Evolutionary conservation across 2,888 invertebrate genomes (phyloP).

Genomic region (Rhagonycha lutea): DNA sequence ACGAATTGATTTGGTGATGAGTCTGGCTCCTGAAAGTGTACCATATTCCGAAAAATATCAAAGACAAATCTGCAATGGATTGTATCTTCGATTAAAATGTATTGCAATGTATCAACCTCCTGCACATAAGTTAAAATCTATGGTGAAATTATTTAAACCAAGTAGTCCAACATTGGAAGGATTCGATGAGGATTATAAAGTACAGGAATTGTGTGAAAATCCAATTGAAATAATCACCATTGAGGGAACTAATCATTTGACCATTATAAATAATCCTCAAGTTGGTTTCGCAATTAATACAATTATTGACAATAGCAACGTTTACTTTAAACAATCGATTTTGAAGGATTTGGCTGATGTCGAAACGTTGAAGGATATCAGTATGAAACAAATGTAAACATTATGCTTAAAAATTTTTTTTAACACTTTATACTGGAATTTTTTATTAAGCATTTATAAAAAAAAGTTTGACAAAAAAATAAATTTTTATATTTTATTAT

Average conservation of each 20-base stretch:
- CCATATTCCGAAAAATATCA: too few relatives aligned
- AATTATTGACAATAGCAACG: constrained; percentile 6
- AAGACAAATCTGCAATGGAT: constrained; percentile 51
- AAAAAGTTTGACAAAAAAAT: background rate
- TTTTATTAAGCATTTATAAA: background rate
- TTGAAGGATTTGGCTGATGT: background rate
- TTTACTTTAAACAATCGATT: constrained; percentile 7
- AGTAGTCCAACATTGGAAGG: constrained; percentile 61
- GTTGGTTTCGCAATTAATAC: constrained; percentile 65
- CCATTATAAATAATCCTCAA: constrained; percentile 69
- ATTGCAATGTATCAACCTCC: constrained; percentile 57
- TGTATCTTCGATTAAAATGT: constrained; percentile 62
- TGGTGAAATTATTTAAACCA: constrained; percentile 67
- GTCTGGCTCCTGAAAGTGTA: too few relatives aligned
- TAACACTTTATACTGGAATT: background rate
- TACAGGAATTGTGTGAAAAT: constrained; percentile 62
- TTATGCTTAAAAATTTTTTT: background rate
- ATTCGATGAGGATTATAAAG: constrained; percentile 67
- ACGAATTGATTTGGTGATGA: too few relatives aligned
- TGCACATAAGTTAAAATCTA: constrained; percentile 55
- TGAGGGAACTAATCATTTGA: constrained; percentile 73
- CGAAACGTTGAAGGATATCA: too few relatives aligned
- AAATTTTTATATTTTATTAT: background rate
- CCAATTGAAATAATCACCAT: constrained; percentile 64
- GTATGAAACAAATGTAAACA: background rate